phyloP scores from a whole-genome alignment of 2,797 vertebrate species.

The Cynodonichthys magdalenae region DNA sequence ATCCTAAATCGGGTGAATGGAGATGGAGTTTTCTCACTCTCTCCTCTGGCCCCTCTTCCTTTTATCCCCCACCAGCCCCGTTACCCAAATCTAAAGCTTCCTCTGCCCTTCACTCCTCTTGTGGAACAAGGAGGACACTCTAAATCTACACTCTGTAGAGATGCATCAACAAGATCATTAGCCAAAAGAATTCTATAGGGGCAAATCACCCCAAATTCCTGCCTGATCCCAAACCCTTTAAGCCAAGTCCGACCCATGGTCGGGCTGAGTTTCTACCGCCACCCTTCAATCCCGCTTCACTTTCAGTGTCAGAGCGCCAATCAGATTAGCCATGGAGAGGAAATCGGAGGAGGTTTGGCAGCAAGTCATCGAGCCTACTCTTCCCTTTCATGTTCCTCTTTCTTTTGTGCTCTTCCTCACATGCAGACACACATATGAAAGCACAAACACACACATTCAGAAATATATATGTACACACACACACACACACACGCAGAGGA shows the following conservation, averaged over 20 bases:
- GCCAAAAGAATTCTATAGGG: conserved; percentile 50
- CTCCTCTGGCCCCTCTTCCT: conserved; percentile 48
- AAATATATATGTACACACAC: conserved; percentile 38
- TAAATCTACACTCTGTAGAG: conserved; percentile 75
- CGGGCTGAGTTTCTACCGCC: conserved; percentile 60
- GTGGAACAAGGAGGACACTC: conserved; percentile 34
- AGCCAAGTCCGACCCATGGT: conserved; percentile 63
- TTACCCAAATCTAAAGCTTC: conserved; percentile 66
- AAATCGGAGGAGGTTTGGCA: conserved; percentile 78
- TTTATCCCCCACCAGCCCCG: conserved; percentile 34
- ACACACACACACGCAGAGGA: conserved; percentile 58
- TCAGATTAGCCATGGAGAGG: conserved; percentile 79
- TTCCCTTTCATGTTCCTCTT: conserved; percentile 77
- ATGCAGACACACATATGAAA: conserved; percentile 31
- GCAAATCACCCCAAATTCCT: conserved; percentile 66
- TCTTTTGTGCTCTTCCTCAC: conserved; percentile 51
- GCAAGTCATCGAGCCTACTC: conserved; percentile 61
- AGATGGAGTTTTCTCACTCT: conserved; percentile 63
- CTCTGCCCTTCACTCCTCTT: conserved; percentile 46
- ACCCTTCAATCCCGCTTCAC: conserved; percentile 68
- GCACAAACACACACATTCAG: conserved; percentile 42
- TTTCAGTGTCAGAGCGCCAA: conserved; percentile 75
- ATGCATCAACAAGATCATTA: conserved; percentile 69
- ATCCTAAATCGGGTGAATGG: conserved; percentile 70
- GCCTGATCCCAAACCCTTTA: conserved; percentile 64